These are phyloP conservation scores for Colius striatus DNA, from an alignment of 2,113 vertebrate genomes.

Conservation along the genomic window DNA sequence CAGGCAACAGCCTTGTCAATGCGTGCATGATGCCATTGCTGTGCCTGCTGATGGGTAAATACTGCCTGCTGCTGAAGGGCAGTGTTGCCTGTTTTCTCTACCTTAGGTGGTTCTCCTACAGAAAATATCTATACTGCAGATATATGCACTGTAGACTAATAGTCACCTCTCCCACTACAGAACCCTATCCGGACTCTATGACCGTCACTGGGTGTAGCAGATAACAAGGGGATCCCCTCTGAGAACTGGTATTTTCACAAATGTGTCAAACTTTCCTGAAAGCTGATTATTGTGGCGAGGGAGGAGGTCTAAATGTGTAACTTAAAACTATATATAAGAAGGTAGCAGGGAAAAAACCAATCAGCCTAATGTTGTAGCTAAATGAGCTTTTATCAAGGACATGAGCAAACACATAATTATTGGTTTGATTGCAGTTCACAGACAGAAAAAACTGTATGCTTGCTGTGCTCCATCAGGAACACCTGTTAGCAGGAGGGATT, in stretches of 20 bases:
- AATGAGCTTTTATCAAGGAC: background rate
- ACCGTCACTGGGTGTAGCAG: background rate
- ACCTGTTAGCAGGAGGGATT: background rate
- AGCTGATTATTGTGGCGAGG: background rate
- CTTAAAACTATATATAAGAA: background rate
- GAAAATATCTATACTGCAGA: background rate
- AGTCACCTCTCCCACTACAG: background rate
- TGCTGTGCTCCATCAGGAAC: background rate
- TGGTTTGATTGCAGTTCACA: background rate
- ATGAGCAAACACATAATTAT: background rate
- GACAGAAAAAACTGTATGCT: background rate
- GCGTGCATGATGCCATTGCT: rapidly evolving
- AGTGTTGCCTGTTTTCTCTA: background rate
- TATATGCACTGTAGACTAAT: background rate
- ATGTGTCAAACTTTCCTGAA: background rate
- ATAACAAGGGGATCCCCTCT: background rate
- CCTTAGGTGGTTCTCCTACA: background rate
- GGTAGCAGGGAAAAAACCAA: background rate
- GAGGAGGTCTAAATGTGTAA: background rate
- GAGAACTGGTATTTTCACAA: background rate
- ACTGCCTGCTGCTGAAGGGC: background rate
- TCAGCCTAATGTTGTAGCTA: background rate
- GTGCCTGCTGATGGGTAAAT: background rate
- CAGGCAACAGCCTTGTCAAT: no score
- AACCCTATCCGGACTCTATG: background rate